Evolutionary conservation across 2,888 invertebrate genomes (phyloP).

Genomic region (Schizaphis graminum): DNA sequence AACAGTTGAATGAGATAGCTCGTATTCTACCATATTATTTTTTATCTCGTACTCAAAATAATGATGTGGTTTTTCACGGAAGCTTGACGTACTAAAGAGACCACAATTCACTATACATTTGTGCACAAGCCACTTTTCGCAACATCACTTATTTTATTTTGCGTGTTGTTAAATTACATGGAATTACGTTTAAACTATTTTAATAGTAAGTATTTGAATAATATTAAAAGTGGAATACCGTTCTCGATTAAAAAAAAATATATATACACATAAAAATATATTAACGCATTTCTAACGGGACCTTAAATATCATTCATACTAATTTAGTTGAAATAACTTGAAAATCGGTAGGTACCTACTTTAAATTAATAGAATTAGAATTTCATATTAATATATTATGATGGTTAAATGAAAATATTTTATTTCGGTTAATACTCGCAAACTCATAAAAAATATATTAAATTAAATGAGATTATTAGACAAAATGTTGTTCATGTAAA

Average conservation of each 20-base stretch:
- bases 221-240: neutral
- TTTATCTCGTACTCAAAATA: constrained; percentile 5
- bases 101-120: neutral
- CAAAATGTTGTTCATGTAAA: neutral
- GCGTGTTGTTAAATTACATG: neutral
- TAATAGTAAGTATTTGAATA: neutral
- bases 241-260: neutral
- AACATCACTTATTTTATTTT: neutral
- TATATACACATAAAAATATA: neutral
- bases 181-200: neutral
- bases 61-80: constrained; percentile 7
- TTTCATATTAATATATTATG: no score
- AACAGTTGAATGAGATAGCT: neutral
- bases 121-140: neutral
- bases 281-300: neutral
- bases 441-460: neutral
- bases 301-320: neutral
- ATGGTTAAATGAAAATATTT: neutral
- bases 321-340: neutral
- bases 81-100: neutral
- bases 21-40: constrained; percentile 12
- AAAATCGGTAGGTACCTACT: neutral
- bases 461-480: neutral
- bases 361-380: neutral
- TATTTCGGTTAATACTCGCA: neutral